These are phyloP conservation scores for Erebia ligea DNA, from an alignment of 2,888 invertebrate species.

Conservation along the genomic window DNA sequence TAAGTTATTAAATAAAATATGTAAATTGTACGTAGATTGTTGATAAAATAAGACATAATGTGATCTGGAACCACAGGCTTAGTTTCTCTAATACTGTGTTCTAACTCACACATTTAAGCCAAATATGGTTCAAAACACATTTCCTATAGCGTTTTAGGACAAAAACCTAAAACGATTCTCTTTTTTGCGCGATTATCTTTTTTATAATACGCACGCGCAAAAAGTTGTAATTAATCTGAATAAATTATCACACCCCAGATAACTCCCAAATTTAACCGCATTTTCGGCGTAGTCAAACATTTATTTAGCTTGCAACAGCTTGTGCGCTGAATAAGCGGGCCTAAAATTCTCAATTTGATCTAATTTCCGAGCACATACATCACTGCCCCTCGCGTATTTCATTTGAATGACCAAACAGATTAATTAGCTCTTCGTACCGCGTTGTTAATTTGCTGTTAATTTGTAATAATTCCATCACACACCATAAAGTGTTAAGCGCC, in stretches of 20 bases:
- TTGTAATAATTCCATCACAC: conserved; percentile 26
- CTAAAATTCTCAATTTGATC: conserved; percentile 27
- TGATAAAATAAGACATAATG: too few relatives aligned
- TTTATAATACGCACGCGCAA: background rate
- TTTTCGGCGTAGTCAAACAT: conserved; percentile 23
- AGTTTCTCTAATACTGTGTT: too few relatives aligned
- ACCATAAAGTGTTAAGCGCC: background rate
- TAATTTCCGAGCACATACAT: conserved; percentile 28
- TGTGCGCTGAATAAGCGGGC: conserved; percentile 13
- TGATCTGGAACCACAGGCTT: too few relatives aligned
- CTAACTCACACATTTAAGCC: too few relatives aligned
- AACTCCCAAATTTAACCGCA: conserved; percentile 6
- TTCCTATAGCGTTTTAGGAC: background rate
- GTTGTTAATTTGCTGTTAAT: conserved; percentile 29
- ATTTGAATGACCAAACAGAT: conserved; percentile 31
- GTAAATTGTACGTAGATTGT: too few relatives aligned
- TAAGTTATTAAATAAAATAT: too few relatives aligned
- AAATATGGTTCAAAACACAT: too few relatives aligned
- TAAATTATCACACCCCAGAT: conserved; percentile 9
- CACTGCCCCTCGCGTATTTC: conserved; percentile 23
- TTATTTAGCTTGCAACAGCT: conserved; percentile 28
- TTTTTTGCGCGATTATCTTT: background rate
- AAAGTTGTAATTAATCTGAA: conserved; percentile 15
- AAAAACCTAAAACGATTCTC: background rate
- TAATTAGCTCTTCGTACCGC: conserved; percentile 24